Base-by-base conservation (phyloP, 2,888 invertebrate genomes). In the Drosophila neonasuta region DNA sequence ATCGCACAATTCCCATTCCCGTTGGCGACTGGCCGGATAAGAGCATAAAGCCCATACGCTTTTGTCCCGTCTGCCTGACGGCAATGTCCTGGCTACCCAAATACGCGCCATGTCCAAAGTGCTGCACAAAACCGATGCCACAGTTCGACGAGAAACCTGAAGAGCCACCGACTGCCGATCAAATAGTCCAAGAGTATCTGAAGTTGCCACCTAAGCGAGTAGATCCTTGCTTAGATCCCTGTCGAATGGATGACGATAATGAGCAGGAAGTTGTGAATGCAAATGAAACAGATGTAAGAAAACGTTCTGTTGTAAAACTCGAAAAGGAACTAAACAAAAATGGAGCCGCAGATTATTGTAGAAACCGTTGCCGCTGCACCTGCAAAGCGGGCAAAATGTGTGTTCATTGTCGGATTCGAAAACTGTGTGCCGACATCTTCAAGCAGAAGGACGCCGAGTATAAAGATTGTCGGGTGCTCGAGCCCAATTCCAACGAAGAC, bases 41-140 rank as follows among this genome's bases (percentile, higher is more conserved):
- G 7, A 83, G 62, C 13, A 39, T 85, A 0, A 83, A 79, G 20
- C 74, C 83, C 3, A 80, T 83, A 13, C 79, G 89, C 10, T 79
- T 68, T 32, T 91, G 91, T 51, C 88, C 90, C 1, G 66, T 90
- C 17, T 91, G 91, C 58, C 75, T 88, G n/a, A 80, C 64, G 41
- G 64, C 89, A 11, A 80, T 91, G 52, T 81, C 86, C 2, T 89
- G 86, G 86, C 55, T 92, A 48, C 90, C 90, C 20, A 91, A 91
- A 75, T 90, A 91, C 85, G 90, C 91, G 9, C 76, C 89, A 1
- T 89, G 90, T 58, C 90, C 88, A 1, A 88, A 81, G 52, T 90
- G 90, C 68, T 79, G 87, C 9, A 83, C 83, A 39, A 88, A 88
- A 17, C 76, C 88, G 1, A 61, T 84, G 24, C 88, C 89, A 0